Percentiles rank a stretch among this genome's conserved stretches.
Evolutionary conservation across 2,113 vertebrate genomes (phyloP).

Genomic region (Hippocampus mohnikei): DNA sequence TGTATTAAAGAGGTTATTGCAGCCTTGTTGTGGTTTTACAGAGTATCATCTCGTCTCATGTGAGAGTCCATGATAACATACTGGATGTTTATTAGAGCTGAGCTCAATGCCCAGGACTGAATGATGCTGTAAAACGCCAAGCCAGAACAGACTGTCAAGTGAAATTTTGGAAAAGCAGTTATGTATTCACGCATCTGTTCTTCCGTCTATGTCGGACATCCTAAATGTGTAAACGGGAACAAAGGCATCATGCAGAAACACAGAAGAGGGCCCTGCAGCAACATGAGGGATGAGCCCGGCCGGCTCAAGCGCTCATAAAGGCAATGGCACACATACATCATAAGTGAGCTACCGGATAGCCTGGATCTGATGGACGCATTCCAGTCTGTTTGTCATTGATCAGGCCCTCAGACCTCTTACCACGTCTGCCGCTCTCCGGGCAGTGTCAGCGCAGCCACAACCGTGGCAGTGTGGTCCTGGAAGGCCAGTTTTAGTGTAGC

Average conservation of each 20-base stretch:
- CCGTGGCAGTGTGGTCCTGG: constrained; percentile 45
- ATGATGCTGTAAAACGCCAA: constrained; percentile 60
- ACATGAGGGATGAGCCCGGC: constrained; percentile 38
- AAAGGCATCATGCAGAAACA: constrained; percentile 57
- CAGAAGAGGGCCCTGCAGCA: constrained; percentile 53
- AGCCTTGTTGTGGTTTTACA: constrained; percentile 66
- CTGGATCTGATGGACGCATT: constrained; percentile 53
- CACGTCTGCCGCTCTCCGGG: constrained; percentile 54
- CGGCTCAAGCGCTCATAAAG: constrained; percentile 30
- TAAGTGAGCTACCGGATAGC: constrained; percentile 51
- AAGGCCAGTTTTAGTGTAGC: constrained; percentile 24
- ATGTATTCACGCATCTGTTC: constrained; percentile 30
- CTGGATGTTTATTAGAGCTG: constrained; percentile 68
- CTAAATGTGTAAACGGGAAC: constrained; percentile 64
- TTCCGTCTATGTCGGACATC: constrained; percentile 56
- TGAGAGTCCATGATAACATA: constrained; percentile 60
- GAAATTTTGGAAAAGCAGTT: constrained; percentile 12
- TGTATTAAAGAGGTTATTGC: constrained; percentile 65
- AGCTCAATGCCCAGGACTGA: constrained; percentile 63
- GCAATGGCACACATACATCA: constrained; percentile 36
- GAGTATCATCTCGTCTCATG: constrained; percentile 56
- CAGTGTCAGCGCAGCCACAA: constrained; percentile 37
- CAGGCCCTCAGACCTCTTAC: constrained; percentile 63
- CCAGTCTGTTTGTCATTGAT: constrained; percentile 58
- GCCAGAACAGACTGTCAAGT: constrained; percentile 40